These are phyloP conservation scores for Stenotaenia linearis DNA, from an alignment of 2,888 invertebrate species.

Conservation along the genomic window DNA sequence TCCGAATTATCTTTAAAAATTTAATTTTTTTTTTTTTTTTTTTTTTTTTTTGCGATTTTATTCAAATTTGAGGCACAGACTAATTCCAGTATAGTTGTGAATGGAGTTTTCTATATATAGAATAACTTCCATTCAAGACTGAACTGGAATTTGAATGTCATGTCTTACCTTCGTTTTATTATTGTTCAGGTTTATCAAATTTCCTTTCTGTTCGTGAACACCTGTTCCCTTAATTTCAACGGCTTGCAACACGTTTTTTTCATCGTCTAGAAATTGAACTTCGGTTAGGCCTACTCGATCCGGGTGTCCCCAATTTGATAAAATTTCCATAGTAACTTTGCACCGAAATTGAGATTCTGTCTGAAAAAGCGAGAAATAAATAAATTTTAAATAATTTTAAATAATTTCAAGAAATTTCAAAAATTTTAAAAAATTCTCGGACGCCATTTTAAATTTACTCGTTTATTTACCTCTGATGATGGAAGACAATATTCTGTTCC, in stretches of 20 bases:
- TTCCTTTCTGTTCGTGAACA: not conserved
- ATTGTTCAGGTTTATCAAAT: not conserved
- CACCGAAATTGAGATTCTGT: not conserved
- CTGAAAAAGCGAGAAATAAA: not conserved
- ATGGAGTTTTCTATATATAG: too few relatives aligned
- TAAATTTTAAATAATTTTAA: not conserved
- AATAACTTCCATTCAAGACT: too few relatives aligned
- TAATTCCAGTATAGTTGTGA: not conserved
- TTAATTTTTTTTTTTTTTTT: too few relatives aligned
- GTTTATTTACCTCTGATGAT: not conserved
- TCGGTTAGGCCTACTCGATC: not conserved
- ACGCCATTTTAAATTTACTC: not conserved
- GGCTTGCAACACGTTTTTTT: not conserved
- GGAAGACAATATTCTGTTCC: not conserved
- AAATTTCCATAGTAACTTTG: not conserved
- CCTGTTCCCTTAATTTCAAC: not conserved
- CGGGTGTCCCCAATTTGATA: slow-evolving; percentile 27
- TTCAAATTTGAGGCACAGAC: not conserved
- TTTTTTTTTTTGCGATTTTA: not conserved
- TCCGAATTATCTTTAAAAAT: too few relatives aligned
- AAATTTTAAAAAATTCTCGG: too few relatives aligned
- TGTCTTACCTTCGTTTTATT: slow-evolving; percentile 24
- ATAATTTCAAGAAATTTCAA: not conserved
- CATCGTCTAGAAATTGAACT: slow-evolving; percentile 21
- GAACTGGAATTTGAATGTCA: not conserved